phyloP scores from a whole-genome alignment of 2,113 vertebrate genomes.

The Atherinomorus stipes region DNA sequence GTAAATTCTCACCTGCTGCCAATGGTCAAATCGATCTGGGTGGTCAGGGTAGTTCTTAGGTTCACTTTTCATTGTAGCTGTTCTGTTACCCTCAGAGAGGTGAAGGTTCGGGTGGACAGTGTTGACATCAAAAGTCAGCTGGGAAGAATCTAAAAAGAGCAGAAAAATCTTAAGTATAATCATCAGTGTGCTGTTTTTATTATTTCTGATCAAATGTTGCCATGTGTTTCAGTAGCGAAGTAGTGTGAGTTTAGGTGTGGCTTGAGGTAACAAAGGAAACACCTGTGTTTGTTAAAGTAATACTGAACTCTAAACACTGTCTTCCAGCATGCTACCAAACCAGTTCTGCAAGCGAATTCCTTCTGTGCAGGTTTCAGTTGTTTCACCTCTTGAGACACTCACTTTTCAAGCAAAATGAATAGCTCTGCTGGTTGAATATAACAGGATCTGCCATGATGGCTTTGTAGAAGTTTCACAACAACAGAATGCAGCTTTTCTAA shows the following conservation, averaged over 20 bases:
- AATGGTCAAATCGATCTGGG: conserved; percentile 80
- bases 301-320: conserved; percentile 10
- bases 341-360: conserved; percentile 57
- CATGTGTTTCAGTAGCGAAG: background rate
- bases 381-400: conserved; percentile 5
- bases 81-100: conserved; percentile 79
- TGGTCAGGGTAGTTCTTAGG: conserved; percentile 76
- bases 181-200: background rate
- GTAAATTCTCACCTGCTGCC: conserved; percentile 79
- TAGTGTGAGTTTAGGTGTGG: background rate
- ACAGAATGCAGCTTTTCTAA: background rate
- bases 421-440: background rate
- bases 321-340: conserved; percentile 55
- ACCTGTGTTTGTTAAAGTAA: conserved; percentile 62
- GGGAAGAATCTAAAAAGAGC: conserved; percentile 67
- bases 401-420: background rate
- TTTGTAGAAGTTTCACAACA: background rate
- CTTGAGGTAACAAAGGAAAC: background rate
- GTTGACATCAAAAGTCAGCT: conserved; percentile 78
- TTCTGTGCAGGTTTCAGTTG: conserved; percentile 42
- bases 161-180: background rate
- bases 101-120: conserved; percentile 77
- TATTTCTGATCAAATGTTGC: background rate
- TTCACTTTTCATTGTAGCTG: conserved; percentile 76
- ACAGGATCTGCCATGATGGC: too few relatives aligned